Evolutionary conservation across 2,888 invertebrate genomes (phyloP).

Genomic region (Apoda limacodes): DNA sequence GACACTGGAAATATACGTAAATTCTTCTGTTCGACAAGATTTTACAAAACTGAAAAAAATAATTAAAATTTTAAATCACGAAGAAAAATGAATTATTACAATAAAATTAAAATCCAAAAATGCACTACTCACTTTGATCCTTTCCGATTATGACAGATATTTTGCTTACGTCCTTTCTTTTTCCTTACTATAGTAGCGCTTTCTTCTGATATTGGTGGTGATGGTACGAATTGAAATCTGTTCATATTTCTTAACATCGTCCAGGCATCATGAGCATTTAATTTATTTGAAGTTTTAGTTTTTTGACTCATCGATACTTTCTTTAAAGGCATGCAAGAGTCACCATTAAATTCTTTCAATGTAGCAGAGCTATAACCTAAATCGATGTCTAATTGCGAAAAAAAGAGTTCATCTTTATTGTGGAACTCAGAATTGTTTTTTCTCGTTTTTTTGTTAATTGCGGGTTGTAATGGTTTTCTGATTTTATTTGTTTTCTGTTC

Average conservation of each 20-base stretch:
- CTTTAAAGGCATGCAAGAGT: too few relatives aligned
- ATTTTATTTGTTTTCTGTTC: too few relatives aligned
- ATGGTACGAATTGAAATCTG: conserved; percentile 41
- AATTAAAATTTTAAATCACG: too few relatives aligned
- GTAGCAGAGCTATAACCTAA: conserved; percentile 43
- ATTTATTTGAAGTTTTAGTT: conserved; percentile 15
- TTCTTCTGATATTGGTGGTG: conserved; percentile 43
- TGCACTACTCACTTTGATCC: conserved; percentile 43
- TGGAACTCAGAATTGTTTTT: conserved; percentile 32
- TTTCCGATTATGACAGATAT: conserved; percentile 25
- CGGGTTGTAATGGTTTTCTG: conserved; percentile 28
- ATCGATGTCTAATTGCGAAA: conserved; percentile 34
- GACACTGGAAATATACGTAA: conserved; percentile 44
- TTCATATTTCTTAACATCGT: conserved; percentile 48
- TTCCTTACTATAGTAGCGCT: conserved; percentile 30
- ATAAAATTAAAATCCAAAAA: too few relatives aligned
- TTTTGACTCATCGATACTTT: conserved; percentile 14
- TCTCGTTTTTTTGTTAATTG: conserved; percentile 24
- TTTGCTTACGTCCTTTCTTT: conserved; percentile 24
- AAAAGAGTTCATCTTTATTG: conserved; percentile 38
- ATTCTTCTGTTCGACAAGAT: conserved; percentile 45
- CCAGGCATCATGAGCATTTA: conserved; percentile 44
- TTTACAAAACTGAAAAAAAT: conserved; percentile 37
- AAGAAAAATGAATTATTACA: too few relatives aligned
- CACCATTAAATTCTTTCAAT: conserved; percentile 31